Evolutionary conservation across 1,140 invertebrate species (phyloP), one percentile per base, ranked within the genome.

Genomic region (Anoplophora glabripennis): DNA sequence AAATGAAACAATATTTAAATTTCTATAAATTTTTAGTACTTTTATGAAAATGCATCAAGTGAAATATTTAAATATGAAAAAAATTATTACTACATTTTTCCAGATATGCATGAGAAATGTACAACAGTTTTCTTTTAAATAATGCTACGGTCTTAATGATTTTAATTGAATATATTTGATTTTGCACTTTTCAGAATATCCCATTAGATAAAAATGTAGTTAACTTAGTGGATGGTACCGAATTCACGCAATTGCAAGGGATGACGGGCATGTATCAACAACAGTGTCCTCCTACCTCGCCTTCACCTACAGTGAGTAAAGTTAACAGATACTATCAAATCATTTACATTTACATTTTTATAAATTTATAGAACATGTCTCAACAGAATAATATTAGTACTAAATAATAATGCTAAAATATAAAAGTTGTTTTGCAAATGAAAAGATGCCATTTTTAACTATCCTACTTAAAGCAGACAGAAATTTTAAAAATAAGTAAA

Each of bases 181-280:
- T 28, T 9, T 42, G 37, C 14, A 12, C 18, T 48, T 73, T 74
- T 48, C 76, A 84, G 83, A 81, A 81, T 62, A 76, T 84, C 63
- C 76, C 79, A 61, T 59, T 87, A 72, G 86, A 89, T 67, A 85
- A 75, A 49, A 80, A 78, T 77, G 78, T 81, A 57, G 56, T 51
- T 21, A 63, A 56, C 49, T 36, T 67, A 49, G 47, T 65, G n/a
- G 71, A 72, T 54, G 63, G 62, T n/a, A 59, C 65, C n/a, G 71
- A 74, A 57, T 74, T 69, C 54, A 60, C 72, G 38, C 72, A 72
- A 48, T 54, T 72, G 36, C 65, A 59, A 33, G 66, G 66, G 18
- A 62, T 74, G 57, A 55, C 64, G 21, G 69, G 66, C 17, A 63
- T 67, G 59, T 70, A 71, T 55, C 67, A 70, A 18, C 69, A 68